Evolutionary conservation across 37 sponge, comb jelly and placozoan species (phyloP).

Genomic region (Chondrilla cf. caribensis): DNA sequence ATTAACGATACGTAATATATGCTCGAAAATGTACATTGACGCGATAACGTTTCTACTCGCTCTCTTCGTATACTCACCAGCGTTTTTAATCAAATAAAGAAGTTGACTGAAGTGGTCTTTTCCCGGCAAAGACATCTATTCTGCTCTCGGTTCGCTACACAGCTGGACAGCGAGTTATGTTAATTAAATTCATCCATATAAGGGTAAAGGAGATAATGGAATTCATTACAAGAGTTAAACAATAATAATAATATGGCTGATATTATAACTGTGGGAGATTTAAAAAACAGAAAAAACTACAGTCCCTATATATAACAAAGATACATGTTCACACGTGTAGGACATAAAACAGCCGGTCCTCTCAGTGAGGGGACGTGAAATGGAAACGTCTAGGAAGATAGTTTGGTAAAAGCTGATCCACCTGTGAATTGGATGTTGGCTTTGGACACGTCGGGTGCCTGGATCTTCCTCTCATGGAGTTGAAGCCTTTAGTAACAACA

Average conservation of each 20-base stretch:
- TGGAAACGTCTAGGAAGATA: no score
- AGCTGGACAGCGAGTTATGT: background rate
- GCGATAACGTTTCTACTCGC: no score
- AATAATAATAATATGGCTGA: background rate
- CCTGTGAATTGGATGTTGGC: background rate
- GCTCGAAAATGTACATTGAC: no score
- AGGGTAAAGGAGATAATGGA: background rate
- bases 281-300: no score
- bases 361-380: no score
- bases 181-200: constrained; percentile 13
- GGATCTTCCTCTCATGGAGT: constrained; percentile 1
- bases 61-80: background rate
- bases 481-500: background rate
- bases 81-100: background rate
- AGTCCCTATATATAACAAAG: no score
- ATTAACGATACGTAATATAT: no score
- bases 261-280: no score
- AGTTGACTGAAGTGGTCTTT: background rate
- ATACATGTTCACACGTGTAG: no score
- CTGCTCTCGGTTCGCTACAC: no score
- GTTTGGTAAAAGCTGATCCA: background rate
- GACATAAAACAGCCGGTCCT: no score
- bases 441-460: background rate
- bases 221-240: background rate
- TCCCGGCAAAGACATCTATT: background rate